phyloP scores from a whole-genome alignment of 2,888 invertebrate genomes.

The Agrilus mali region DNA sequence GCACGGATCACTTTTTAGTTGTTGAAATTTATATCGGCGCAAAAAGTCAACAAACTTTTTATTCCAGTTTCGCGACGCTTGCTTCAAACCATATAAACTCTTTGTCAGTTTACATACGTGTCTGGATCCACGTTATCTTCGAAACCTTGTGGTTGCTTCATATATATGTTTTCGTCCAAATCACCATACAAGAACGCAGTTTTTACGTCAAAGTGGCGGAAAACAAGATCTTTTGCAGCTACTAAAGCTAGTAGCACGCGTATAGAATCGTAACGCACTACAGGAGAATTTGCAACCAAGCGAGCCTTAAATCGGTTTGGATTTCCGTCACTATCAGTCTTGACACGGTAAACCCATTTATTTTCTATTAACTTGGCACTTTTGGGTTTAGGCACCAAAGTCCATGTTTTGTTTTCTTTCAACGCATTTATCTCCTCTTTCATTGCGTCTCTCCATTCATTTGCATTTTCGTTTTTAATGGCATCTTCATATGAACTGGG shows the following conservation, averaged over 20 bases:
- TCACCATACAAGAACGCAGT: slow-evolving; percentile 12
- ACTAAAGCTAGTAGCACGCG: too few species aligned
- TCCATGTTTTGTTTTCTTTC: slow-evolving; percentile 5
- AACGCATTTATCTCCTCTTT: slow-evolving; percentile 1
- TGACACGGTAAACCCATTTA: slow-evolving; percentile 5
- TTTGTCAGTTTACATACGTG: slow-evolving; percentile 5
- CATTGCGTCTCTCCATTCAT: neutral
- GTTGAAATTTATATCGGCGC: too few species aligned
- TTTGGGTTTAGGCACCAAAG: slow-evolving; percentile 2
- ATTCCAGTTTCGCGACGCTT: slow-evolving; percentile 2
- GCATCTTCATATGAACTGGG: slow-evolving; percentile 8
- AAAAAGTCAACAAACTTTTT: neutral
- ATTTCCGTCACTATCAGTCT: neutral
- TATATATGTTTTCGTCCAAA: slow-evolving; percentile 10
- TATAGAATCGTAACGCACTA: too few species aligned
- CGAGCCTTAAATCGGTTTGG: slow-evolving; percentile 5
- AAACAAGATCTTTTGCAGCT: slow-evolving; percentile 2
- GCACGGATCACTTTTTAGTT: too few species aligned
- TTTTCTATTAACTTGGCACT: neutral
- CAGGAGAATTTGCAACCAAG: slow-evolving; percentile 6
- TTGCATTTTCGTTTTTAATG: neutral
- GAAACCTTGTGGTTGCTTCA: slow-evolving; percentile 11
- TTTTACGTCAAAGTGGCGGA: slow-evolving; percentile 11
- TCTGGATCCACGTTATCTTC: neutral
- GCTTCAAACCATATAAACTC: slow-evolving; percentile 8